Conservation (phyloP, 2,797 vertebrate species). For the Alauda arvensis region DNA sequence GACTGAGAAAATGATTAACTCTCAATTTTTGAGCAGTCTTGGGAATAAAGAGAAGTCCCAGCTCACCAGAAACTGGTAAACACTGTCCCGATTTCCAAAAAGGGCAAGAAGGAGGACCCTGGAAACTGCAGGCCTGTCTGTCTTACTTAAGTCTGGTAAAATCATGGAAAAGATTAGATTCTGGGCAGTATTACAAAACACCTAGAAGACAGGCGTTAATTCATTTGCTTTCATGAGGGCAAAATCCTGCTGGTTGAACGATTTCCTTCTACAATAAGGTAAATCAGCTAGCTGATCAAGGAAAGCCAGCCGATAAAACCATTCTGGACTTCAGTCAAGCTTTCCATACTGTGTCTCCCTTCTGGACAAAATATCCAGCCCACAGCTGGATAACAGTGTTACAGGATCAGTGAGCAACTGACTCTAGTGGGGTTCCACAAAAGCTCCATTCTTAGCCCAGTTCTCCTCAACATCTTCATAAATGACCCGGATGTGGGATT, state of each 20-base stretch:
- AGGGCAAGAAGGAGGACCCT: not conserved
- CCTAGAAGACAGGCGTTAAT: rapidly evolving
- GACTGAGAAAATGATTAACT: not conserved
- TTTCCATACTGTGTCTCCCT: not conserved
- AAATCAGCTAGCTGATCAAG: not conserved
- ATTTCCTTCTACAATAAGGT: not conserved
- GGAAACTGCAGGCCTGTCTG: not conserved
- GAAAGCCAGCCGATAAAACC: not conserved
- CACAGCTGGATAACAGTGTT: not conserved
- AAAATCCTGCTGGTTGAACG: not conserved
- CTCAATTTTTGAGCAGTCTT: not conserved
- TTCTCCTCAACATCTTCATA: not conserved
- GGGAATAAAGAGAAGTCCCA: not conserved
- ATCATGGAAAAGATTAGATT: not conserved
- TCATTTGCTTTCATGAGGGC: not conserved
- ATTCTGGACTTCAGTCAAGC: not conserved
- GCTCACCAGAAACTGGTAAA: not conserved
- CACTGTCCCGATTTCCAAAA: not conserved
- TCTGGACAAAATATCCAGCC: not conserved
- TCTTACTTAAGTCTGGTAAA: not conserved
- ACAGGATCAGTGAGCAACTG: not conserved
- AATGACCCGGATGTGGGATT: not conserved
- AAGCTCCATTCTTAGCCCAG: not conserved
- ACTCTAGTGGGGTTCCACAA: no score
- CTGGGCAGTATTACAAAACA: not conserved